Base-by-base conservation (phyloP, 2,113 vertebrate species). In the Ciconia maguari region DNA sequence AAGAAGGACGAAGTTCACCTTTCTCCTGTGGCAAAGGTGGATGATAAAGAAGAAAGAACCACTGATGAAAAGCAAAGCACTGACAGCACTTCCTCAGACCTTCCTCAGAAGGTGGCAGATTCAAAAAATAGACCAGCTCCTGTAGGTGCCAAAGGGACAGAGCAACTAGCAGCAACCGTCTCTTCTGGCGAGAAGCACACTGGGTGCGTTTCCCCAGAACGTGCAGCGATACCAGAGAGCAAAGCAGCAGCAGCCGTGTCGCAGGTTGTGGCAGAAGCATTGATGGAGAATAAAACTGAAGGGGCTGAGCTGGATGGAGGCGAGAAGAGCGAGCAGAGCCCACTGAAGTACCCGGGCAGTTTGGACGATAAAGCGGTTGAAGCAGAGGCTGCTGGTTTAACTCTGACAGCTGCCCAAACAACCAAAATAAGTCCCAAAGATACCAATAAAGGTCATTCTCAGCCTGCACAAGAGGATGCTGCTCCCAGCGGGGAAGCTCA, bases 41-140 rank as follows among this genome's bases (percentile, higher is more conserved):
- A 3, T 20, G 84, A 13, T 3, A n/a, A 69, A 84, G 93, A 62
- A 11, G 4, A 2, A 2, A 57, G 25, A n/a, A 9, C 26, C 9
- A 0, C 15, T 4, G 91, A 78, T 6, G 4, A 46, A 27, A 54
- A 34, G 18, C 69, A 11, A 18, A 64, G 0, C 13, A 0, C 27
- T 18, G 89, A 11, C 25, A 22, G 8, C 44, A 2, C 24, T 54
- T 38, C 90, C 18, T 44, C 89, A n/a, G 32, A 36, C 19, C 83
- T 36, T 34, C 77, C 32, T 34, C 42, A 6, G 5, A 12, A 69
- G 44, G 68, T 1, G 41, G 19, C 54, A 46, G 94, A 42, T 14
- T 38, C 55, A 10, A 21, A 48, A 6, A 13, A 9, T 3, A 34
- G 42, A 10, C 57, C 41, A 10, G 38, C 68, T 60, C 16, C 76